phyloP scores from a whole-genome alignment of 1,140 invertebrate species.

The Sweltsa coloradensis region DNA sequence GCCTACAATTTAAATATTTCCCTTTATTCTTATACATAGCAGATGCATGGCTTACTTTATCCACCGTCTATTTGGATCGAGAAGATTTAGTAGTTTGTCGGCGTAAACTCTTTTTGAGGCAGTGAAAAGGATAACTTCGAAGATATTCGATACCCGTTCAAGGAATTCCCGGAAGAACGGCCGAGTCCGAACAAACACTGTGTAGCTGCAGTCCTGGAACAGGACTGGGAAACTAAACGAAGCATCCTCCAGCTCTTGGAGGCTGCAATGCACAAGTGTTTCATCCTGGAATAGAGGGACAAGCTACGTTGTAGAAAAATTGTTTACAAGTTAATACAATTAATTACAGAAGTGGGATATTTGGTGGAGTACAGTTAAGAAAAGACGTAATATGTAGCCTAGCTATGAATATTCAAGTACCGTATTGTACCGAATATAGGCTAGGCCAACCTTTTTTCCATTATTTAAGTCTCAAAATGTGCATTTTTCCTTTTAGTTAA shows the following conservation, averaged over 20 bases:
- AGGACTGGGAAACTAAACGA: slow-evolving; percentile 88
- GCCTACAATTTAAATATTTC: too few relatives aligned
- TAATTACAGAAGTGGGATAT: too few relatives aligned
- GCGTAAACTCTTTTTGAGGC: slow-evolving; percentile 94
- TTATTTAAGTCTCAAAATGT: too few relatives aligned
- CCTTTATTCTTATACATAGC: too few relatives aligned
- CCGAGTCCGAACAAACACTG: slow-evolving; percentile 83
- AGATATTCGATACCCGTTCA: slow-evolving; percentile 74
- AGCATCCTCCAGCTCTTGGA: slow-evolving; percentile 84
- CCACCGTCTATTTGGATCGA: slow-evolving; percentile 79
- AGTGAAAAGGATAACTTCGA: slow-evolving; percentile 94
- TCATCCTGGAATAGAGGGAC: slow-evolving; percentile 83
- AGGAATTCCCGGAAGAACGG: slow-evolving; percentile 88
- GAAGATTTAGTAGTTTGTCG: slow-evolving; percentile 83
- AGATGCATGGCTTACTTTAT: slow-evolving; percentile 66
- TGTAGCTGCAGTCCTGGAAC: slow-evolving; percentile 83
- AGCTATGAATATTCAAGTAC: too few relatives aligned
- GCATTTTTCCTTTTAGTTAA: too few relatives aligned
- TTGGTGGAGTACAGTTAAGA: too few relatives aligned
- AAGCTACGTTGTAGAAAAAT: too few relatives aligned
- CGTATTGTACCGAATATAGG: too few relatives aligned
- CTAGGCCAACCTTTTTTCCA: too few relatives aligned
- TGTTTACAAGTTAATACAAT: too few relatives aligned
- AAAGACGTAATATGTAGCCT: too few relatives aligned
- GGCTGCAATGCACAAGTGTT: slow-evolving; percentile 89